Evolutionary conservation across 1,140 invertebrate species (phyloP).

Genomic region (Akabosia matsudoensis): DNA sequence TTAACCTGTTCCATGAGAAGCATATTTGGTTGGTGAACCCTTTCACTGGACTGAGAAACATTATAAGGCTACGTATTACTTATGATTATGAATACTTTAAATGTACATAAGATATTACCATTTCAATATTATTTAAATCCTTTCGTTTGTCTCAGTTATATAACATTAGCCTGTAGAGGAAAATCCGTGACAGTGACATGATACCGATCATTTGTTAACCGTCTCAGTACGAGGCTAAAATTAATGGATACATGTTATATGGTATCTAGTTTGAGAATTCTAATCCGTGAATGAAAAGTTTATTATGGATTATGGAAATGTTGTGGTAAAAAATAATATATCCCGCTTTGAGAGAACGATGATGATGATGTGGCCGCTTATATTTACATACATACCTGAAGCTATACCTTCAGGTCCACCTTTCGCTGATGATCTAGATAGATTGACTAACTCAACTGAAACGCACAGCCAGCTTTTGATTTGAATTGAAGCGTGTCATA

Average conservation of each 20-base stretch:
- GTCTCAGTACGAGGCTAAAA: background rate
- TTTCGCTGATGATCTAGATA: conserved; percentile 11
- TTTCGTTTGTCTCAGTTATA: too few species aligned
- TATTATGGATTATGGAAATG: background rate
- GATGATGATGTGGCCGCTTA: background rate
- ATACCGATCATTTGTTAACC: background rate
- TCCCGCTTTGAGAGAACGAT: background rate
- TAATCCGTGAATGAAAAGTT: too few species aligned
- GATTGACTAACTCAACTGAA: too few species aligned
- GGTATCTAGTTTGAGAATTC: too few species aligned
- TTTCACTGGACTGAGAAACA: too few species aligned
- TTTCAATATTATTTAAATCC: too few species aligned
- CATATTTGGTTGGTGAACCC: background rate
- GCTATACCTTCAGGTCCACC: background rate
- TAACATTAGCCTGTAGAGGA: background rate
- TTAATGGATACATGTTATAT: background rate
- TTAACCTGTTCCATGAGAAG: conserved; percentile 8
- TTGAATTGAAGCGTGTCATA: conserved; percentile 43
- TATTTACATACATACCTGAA: background rate
- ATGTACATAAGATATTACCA: too few species aligned
- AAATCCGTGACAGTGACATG: background rate
- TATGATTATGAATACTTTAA: too few species aligned
- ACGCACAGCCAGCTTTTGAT: conserved; percentile 27
- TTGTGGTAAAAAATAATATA: background rate
- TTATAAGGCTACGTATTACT: too few species aligned